These are phyloP conservation scores for Passer domesticus DNA, from an alignment of 2,113 vertebrate species.

Conservation along the genomic window DNA sequence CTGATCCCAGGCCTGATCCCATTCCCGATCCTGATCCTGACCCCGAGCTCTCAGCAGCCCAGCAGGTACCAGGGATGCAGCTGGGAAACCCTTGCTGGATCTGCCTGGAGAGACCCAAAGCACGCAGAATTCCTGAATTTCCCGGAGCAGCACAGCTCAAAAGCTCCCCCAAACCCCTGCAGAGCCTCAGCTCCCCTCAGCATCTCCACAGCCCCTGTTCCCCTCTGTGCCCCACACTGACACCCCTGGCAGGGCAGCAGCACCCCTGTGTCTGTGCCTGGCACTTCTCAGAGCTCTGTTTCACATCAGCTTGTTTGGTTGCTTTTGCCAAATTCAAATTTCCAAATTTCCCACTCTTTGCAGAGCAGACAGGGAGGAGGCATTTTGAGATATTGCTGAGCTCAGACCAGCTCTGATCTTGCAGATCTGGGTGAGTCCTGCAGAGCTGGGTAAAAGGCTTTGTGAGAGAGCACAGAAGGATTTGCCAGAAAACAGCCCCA, in stretches of 20 bases:
- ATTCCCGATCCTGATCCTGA: too few relatives aligned
- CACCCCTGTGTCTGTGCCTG: accelerated
- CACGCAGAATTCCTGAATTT: background rate
- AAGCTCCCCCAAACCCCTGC: background rate
- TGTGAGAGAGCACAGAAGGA: accelerated
- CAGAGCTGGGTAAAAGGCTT: background rate
- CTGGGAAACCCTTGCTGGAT: accelerated
- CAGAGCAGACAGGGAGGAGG: accelerated
- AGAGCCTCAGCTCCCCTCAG: accelerated
- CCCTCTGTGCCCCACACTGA: accelerated
- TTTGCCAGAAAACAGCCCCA: accelerated
- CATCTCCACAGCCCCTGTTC: background rate
- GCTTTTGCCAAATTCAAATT: background rate
- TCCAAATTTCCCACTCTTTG: background rate
- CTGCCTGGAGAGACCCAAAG: accelerated
- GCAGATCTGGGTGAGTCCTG: accelerated
- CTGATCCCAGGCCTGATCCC: background rate
- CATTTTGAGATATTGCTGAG: background rate
- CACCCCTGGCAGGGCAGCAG: accelerated
- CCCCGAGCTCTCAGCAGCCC: background rate
- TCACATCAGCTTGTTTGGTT: background rate
- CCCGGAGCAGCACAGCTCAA: accelerated
- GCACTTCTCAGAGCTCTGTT: background rate
- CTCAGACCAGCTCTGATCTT: background rate
- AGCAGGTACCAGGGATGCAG: accelerated